Conservation (phyloP, 2,888 invertebrate species). For the Tenodera sinensis region DNA sequence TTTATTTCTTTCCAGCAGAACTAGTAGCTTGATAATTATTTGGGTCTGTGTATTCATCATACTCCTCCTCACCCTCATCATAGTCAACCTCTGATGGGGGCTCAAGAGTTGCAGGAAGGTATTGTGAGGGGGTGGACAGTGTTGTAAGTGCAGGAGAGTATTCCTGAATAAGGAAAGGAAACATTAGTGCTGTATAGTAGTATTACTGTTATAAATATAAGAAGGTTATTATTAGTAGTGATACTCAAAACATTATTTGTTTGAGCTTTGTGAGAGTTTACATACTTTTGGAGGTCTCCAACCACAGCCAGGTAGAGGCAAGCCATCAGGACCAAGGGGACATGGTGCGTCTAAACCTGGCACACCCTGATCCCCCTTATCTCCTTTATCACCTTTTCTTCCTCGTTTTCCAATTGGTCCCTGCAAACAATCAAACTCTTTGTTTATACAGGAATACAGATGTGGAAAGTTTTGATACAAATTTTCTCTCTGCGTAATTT, state of each 20-base stretch:
- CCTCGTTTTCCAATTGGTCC: slow-evolving; percentile 88
- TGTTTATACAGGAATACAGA: not conserved
- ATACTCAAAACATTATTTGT: not conserved
- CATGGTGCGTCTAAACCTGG: slow-evolving; percentile 98
- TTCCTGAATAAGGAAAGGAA: slow-evolving; percentile 20
- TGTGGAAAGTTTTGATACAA: not conserved
- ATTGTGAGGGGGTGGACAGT: slow-evolving; percentile 44
- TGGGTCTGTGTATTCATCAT: slow-evolving; percentile 56
- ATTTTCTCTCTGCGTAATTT: not conserved
- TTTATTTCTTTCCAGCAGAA: slow-evolving; percentile 27
- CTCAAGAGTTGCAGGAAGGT: slow-evolving; percentile 51
- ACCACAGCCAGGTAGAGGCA: slow-evolving; percentile 93
- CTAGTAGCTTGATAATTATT: slow-evolving; percentile 33
- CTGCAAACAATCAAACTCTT: slow-evolving; percentile 44
- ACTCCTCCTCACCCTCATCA: slow-evolving; percentile 55
- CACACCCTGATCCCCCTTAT: slow-evolving; percentile 93
- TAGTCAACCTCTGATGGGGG: slow-evolving; percentile 40
- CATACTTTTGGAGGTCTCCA: slow-evolving; percentile 84
- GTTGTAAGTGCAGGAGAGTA: slow-evolving; percentile 30
- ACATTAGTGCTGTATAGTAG: not conserved
- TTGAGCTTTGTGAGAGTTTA: not conserved
- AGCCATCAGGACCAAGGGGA: slow-evolving; percentile 91
- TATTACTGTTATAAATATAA: not conserved
- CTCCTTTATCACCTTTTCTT: slow-evolving; percentile 86
- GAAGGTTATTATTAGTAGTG: not conserved